Base-by-base conservation (phyloP, 2,797 vertebrate genomes). In the Nannoperca australis region DNA sequence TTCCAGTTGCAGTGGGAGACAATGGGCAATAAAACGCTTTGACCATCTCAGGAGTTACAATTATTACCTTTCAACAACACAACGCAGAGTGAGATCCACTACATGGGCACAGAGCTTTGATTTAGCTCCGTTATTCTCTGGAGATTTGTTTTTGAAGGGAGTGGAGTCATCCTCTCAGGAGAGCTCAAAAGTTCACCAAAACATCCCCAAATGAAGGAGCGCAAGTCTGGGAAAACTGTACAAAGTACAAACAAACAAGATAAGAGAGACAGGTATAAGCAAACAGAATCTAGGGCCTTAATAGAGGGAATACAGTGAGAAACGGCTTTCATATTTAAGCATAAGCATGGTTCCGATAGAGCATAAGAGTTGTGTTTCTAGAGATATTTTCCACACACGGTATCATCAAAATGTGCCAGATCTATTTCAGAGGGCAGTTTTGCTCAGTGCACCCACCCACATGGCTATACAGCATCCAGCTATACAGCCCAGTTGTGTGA, bases 121-220 rank as follows among this genome's bases (percentile, higher is more conserved):
- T 90, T 84, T 89, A 34, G n/a, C 20, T 20, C 42, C 18, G 50
- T 50, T 68, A 74, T 84, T 87, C 81, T 86, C 76, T 13, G 3
- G 68, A 87, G 86, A 38, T 71, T 38, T 58, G 64, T 76, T 82
- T 89, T 84, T 76, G 62, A 72, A 65, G 60, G 55, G 69, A 87
- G 71, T 18, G 49, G 54, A 77, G 66, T 70, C 76, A 54, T 45
- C 63, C 71, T 78, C 83, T 89, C 73, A 78, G 45, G 78, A 78
- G 79, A 86, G 68, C 79, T 87, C 74, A 76, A 85, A 86, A 73
- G 85, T 90, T 90, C 73, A 75, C 76, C 70, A 82, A 88, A 91
- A 87, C 85, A 87, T 71, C 81, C 76, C 67, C 40, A 79, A 87
- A 88, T 67, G 71, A 88, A 91, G 67, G 58, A 79, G 32, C 68